phyloP scores from a whole-genome alignment of 2,113 vertebrate species.

The Emydocephalus ijimae region DNA sequence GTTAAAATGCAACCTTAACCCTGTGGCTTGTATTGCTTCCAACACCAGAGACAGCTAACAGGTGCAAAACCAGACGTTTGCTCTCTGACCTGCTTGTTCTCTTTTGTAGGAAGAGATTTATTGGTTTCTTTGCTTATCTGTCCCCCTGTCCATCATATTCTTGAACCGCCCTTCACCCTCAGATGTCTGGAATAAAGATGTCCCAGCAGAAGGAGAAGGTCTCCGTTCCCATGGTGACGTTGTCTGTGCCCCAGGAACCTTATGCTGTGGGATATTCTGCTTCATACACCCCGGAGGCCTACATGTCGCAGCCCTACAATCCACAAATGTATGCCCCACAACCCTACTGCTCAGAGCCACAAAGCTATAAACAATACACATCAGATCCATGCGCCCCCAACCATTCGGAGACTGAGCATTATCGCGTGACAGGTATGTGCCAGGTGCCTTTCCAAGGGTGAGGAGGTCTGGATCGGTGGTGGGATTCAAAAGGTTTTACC shows the following conservation, averaged over 20 bases:
- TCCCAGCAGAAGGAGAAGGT: not conserved
- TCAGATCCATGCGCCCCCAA: not conserved
- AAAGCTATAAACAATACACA: not conserved
- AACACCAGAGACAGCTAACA: not conserved
- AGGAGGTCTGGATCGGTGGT: too few species aligned
- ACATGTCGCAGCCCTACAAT: not conserved
- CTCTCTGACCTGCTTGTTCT: not conserved
- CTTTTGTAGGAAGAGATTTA: not conserved
- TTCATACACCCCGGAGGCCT: not conserved
- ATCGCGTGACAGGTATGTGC: not conserved
- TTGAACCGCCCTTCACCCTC: too few species aligned
- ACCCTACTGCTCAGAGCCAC: not conserved
- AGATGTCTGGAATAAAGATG: slow-evolving; percentile 41
- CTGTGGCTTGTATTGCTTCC: not conserved
- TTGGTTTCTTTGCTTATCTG: not conserved
- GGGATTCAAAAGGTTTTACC: too few species aligned
- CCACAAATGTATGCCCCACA: not conserved
- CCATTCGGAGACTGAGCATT: not conserved
- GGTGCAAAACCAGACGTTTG: too few species aligned
- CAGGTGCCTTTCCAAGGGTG: not conserved
- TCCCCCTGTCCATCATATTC: not conserved
- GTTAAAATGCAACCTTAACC: not conserved
- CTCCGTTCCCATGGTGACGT: slow-evolving; percentile 38
- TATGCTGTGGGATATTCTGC: not conserved
- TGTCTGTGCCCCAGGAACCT: accelerated